Conservation (phyloP, 2,888 invertebrate species). For the Megamerina dolium region DNA sequence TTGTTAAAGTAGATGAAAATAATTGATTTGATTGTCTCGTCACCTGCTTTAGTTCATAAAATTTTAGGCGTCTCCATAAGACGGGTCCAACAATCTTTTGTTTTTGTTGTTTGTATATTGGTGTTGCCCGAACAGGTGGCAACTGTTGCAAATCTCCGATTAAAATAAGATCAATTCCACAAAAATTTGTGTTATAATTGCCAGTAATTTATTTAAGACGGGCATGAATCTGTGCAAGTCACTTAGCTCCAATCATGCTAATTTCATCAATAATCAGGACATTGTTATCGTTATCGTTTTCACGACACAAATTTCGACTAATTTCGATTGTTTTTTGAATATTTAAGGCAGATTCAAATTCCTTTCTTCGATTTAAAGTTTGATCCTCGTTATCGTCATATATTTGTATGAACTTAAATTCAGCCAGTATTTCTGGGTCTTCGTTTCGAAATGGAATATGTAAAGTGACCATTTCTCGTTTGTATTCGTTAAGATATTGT, state of each 20-base stretch:
- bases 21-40: constrained; percentile 32
- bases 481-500: constrained; percentile 35
- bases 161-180: constrained; percentile 36
- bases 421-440: constrained; percentile 18
- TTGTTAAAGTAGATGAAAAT: constrained; percentile 30
- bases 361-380: constrained; percentile 18
- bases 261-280: constrained; percentile 38
- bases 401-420: too few species aligned
- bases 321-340: constrained; percentile 31
- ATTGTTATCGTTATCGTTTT: too few species aligned
- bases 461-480: constrained; percentile 27
- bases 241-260: constrained; percentile 37
- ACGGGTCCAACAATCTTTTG: too few species aligned
- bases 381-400: constrained; percentile 18
- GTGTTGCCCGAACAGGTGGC: too few species aligned
- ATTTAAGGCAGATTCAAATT: constrained; percentile 29
- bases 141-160: too few species aligned
- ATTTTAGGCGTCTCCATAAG: constrained; percentile 28
- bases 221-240: constrained; percentile 29
- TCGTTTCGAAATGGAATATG: constrained; percentile 31
- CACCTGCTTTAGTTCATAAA: constrained; percentile 31
- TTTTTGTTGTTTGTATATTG: too few species aligned
- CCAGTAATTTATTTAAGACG: too few species aligned
- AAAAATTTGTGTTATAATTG: constrained; percentile 30
- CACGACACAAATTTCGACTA: constrained; percentile 24